Evolutionary conservation across 1,140 invertebrate species (phyloP).

Genomic region (Cheumatopsyche charites): DNA sequence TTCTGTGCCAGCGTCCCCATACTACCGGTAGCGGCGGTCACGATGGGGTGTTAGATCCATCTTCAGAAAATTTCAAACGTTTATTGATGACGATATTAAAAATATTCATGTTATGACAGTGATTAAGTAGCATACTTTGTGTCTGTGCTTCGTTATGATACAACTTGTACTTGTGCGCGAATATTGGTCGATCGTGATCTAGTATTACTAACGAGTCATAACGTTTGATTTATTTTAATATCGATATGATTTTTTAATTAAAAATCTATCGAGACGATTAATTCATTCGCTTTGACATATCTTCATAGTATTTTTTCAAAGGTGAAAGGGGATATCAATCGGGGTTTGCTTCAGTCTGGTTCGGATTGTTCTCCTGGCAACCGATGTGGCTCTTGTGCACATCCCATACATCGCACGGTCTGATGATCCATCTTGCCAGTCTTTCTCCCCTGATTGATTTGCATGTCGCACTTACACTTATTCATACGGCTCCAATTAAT

Average conservation of each 20-base stretch:
- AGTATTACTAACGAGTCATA: no score
- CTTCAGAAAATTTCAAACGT: conserved; percentile 59
- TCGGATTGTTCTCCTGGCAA: neutral
- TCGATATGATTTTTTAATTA: no score
- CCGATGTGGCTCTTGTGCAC: neutral
- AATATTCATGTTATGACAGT: conserved; percentile 13
- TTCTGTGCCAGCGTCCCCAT: conserved; percentile 58
- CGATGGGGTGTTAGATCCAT: conserved; percentile 53
- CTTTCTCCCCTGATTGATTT: conserved; percentile 36
- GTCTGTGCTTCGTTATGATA: neutral
- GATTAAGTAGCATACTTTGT: conserved; percentile 39
- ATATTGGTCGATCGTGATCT: no score
- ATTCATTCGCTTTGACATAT: neutral
- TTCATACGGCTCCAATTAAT: conserved; percentile 40
- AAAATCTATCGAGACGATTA: no score
- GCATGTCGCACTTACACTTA: conserved; percentile 39
- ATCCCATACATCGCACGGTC: neutral
- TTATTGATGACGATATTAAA: conserved; percentile 40
- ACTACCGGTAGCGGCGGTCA: conserved; percentile 48
- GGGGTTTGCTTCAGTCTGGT: neutral
- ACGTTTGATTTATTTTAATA: no score
- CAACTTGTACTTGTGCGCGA: no score
- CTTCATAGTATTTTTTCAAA: neutral
- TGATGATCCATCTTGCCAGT: conserved; percentile 33
- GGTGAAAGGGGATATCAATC: no score